A percentile compares a stretch with the other conserved stretches of the same genome.
Evolutionary conservation across 2,797 vertebrate species (phyloP).

Genomic region (Characodon lateralis): DNA sequence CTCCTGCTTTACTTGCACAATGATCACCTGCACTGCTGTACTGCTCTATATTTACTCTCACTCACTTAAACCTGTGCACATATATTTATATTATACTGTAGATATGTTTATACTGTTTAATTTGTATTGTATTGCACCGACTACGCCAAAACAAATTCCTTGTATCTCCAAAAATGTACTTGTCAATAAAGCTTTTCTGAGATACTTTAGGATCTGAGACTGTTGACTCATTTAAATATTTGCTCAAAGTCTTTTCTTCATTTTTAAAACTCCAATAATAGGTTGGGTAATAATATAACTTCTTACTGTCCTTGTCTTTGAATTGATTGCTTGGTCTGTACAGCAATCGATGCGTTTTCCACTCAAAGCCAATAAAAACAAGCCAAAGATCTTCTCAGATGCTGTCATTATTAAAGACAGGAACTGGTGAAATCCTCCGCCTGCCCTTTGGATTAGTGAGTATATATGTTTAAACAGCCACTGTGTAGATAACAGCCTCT

Average conservation of each 20-base stretch:
- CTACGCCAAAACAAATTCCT: too few relatives aligned
- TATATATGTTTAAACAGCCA: slow-evolving; percentile 10
- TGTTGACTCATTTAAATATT: slow-evolving; percentile 30
- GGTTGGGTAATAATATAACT: slow-evolving; percentile 42
- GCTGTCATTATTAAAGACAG: slow-evolving; percentile 43
- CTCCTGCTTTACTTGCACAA: too few relatives aligned
- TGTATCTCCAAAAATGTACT: too few relatives aligned
- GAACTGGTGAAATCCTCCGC: slow-evolving; percentile 31
- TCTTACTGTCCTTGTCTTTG: slow-evolving; percentile 13
- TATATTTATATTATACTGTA: too few relatives aligned
- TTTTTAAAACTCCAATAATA: slow-evolving; percentile 18
- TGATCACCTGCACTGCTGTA: too few relatives aligned
- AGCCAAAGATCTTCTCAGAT: slow-evolving; percentile 8
- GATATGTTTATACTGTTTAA: too few relatives aligned
- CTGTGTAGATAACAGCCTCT: slow-evolving; percentile 38
- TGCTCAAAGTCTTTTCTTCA: slow-evolving; percentile 24
- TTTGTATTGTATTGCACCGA: too few relatives aligned
- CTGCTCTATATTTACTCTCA: too few relatives aligned
- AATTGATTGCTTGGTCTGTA: not conserved
- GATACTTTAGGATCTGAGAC: slow-evolving; percentile 1
- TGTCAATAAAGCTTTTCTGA: too few relatives aligned
- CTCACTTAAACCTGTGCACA: too few relatives aligned
- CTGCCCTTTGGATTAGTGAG: slow-evolving; percentile 45
- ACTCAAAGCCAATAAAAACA: slow-evolving; percentile 2
- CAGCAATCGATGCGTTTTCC: not conserved